phyloP scores from a whole-genome alignment of 35 echinoderm and acorn worm species.

The Stichopus chloronotus region DNA sequence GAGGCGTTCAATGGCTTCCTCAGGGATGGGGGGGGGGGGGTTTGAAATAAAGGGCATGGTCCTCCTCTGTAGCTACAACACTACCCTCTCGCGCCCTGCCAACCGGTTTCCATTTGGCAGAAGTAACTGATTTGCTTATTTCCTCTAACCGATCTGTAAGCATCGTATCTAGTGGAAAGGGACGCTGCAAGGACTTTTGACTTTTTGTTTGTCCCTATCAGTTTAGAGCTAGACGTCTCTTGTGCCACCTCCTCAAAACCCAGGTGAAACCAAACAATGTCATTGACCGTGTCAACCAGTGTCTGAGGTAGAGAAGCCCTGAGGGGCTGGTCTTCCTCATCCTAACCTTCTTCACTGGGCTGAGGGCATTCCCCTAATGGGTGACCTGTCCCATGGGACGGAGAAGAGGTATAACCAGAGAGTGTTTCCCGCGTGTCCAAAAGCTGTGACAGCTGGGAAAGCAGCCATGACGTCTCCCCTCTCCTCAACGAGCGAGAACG shows the following conservation, averaged over 20 bases:
- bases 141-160: no score
- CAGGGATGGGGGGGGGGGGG: no score
- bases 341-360: neutral
- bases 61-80: no score
- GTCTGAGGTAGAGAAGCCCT: constrained; percentile 1
- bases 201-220: no score
- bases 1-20: no score
- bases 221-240: no score
- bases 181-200: no score
- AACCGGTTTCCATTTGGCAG: neutral
- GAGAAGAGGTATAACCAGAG: neutral
- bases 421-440: neutral
- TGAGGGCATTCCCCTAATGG: neutral
- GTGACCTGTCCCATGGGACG: neutral
- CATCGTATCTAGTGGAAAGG: no score
- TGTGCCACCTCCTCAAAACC: no score
- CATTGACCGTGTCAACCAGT: constrained; percentile 7
- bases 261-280: no score
- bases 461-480: constrained; percentile 8
- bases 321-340: constrained; percentile 13
- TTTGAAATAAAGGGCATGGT: no score
- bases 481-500: constrained; percentile 1
- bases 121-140: no score
- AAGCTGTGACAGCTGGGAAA: constrained; percentile 6
- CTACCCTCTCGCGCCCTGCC: neutral